Percentiles rank a stretch among this genome's conserved stretches.
These are phyloP conservation scores for Drosophila koepferae DNA, from an alignment of 2,888 invertebrate species.

Conservation along the genomic window DNA sequence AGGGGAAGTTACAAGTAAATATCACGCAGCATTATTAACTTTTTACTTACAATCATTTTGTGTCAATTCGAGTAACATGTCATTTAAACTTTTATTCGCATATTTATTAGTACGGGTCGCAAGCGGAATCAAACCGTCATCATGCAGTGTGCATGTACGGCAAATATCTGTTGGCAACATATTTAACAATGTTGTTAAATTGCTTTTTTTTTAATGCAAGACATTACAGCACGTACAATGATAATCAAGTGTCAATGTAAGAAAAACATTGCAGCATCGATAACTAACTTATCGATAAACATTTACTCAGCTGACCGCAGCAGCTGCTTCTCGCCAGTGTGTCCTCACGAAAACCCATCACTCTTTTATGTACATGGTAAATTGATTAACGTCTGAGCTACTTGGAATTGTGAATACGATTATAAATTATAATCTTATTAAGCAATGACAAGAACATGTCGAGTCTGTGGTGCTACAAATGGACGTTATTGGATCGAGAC, in stretches of 20 bases:
- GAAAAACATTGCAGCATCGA: conserved; percentile 1
- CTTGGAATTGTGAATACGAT: conserved; percentile 11
- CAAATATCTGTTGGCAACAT: conserved; percentile 59
- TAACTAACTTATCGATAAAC: conserved; percentile 7
- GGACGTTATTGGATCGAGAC: conserved; percentile 66
- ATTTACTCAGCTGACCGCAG: conserved; percentile 19
- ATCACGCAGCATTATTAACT: background rate
- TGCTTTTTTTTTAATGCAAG: background rate
- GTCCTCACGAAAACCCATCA: conserved; percentile 1
- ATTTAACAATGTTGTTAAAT: background rate
- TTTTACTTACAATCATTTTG: conserved; percentile 61
- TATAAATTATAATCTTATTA: conserved; percentile 8
- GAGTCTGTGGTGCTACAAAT: conserved; percentile 53
- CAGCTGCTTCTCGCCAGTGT: conserved; percentile 37
- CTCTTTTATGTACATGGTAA: conserved; percentile 29
- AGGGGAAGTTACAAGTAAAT: background rate
- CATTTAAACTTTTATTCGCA: conserved; percentile 50
- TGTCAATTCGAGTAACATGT: conserved; percentile 65
- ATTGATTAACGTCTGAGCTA: conserved; percentile 12
- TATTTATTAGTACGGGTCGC: conserved; percentile 42
- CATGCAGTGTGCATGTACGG: conserved; percentile 60
- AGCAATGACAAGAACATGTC: conserved; percentile 59
- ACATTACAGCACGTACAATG: conserved; percentile 13
- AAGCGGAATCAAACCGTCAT: conserved; percentile 37
- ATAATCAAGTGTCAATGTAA: background rate